These are phyloP conservation scores for Myxocyprinus asiaticus DNA, from an alignment of 2,113 vertebrate genomes.

Conservation along the genomic window DNA sequence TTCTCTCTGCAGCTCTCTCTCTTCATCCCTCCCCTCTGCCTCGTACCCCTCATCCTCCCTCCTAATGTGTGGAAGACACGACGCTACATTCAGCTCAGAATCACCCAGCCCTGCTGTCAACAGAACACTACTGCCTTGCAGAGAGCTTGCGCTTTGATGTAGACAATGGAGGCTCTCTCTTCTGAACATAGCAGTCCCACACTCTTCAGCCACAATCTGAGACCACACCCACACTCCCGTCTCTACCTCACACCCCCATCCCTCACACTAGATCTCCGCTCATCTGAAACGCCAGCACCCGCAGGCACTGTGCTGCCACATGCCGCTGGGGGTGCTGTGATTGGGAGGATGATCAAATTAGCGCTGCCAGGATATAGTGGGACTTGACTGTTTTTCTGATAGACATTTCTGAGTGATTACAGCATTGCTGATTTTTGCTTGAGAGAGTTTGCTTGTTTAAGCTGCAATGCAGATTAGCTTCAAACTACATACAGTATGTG, in stretches of 20 bases:
- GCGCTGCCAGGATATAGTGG: constrained; percentile 51
- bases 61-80: constrained; percentile 58
- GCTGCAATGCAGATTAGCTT: constrained; percentile 4
- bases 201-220: constrained; percentile 47
- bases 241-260: constrained; percentile 48
- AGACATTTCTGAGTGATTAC: constrained; percentile 24
- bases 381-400: constrained; percentile 28
- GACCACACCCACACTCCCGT: constrained; percentile 52
- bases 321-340: constrained; percentile 68
- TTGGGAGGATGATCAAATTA: constrained; percentile 65
- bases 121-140: constrained; percentile 16
- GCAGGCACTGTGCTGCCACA: constrained; percentile 68
- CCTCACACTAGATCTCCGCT: constrained; percentile 65
- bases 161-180: constrained; percentile 52
- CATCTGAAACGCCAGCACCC: constrained; percentile 70
- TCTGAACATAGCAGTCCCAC: constrained; percentile 44
- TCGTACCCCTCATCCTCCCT: constrained; percentile 53
- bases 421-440: constrained; percentile 13
- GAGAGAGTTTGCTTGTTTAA: constrained; percentile 26
- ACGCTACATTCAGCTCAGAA: constrained; percentile 30
- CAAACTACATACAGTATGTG: neutral
- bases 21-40: constrained; percentile 41
- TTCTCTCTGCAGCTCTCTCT: constrained; percentile 51
- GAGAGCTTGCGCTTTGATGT: constrained; percentile 49
- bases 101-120: constrained; percentile 51